phyloP scores from a whole-genome alignment of 1,140 invertebrate genomes.

The Ridgeia piscesae region DNA sequence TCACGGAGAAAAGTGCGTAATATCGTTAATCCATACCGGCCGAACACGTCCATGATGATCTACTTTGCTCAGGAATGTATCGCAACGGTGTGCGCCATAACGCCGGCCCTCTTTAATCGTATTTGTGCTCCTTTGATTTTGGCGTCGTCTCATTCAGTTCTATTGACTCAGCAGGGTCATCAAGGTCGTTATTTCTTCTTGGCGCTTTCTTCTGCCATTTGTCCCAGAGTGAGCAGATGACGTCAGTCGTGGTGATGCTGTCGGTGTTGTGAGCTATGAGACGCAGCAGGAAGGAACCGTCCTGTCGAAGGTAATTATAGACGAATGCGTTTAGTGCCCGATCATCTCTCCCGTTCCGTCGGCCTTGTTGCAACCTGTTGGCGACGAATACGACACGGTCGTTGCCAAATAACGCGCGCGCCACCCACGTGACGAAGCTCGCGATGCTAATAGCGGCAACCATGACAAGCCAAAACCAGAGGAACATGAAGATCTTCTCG shows the following conservation, averaged over 20 bases:
- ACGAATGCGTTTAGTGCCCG: constrained; percentile 9
- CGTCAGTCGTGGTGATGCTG: constrained; percentile 48
- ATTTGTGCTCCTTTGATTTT: not conserved
- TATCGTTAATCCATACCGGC: not conserved
- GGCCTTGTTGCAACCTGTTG: constrained; percentile 16
- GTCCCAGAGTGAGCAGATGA: constrained; percentile 26
- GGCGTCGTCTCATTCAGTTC: not conserved
- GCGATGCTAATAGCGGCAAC: constrained; percentile 41
- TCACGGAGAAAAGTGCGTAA: not conserved
- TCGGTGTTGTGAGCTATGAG: constrained; percentile 46
- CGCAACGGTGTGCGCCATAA: not conserved
- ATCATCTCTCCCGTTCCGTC: not conserved
- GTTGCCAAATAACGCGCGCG: constrained; percentile 10
- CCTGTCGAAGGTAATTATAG: constrained; percentile 31
- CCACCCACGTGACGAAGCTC: constrained; percentile 26
- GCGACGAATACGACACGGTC: constrained; percentile 27
- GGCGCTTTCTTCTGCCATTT: constrained; percentile 15
- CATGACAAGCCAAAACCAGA: constrained; percentile 51
- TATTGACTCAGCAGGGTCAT: not conserved
- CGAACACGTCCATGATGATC: not conserved
- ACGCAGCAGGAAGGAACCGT: constrained; percentile 36
- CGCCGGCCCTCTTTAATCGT: not conserved
- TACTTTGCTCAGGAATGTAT: not conserved
- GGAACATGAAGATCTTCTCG: constrained; percentile 39
- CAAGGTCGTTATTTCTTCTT: not conserved